phyloP scores from a whole-genome alignment of 2,888 invertebrate species.

The Ormyrus labotus region DNA sequence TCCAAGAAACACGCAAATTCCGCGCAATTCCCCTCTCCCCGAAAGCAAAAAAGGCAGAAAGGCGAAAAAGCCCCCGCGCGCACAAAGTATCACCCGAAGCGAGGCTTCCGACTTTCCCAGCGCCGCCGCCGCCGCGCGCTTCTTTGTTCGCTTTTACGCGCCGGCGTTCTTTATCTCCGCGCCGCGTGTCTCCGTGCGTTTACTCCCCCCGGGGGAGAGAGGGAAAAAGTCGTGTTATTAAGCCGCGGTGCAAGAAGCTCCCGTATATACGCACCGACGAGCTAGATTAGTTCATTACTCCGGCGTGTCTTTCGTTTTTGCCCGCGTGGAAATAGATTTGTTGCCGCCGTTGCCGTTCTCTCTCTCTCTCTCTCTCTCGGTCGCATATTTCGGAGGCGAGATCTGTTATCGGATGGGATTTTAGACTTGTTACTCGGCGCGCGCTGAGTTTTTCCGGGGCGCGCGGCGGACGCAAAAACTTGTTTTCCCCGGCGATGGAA shows the following conservation, averaged over 20 bases:
- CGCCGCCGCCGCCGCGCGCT: not conserved
- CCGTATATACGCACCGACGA: slow-evolving; percentile 41
- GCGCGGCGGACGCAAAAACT: not conserved
- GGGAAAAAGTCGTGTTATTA: slow-evolving; percentile 73
- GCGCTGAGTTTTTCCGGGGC: not conserved
- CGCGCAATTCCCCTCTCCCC: no score
- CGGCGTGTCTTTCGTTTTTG: slow-evolving; percentile 72
- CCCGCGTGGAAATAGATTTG: slow-evolving; percentile 72
- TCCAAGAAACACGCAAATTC: no score
- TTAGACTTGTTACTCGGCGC: not conserved
- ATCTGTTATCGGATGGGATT: slow-evolving; percentile 6
- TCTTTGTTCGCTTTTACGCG: slow-evolving; percentile 33
- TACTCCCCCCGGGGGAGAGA: slow-evolving; percentile 48
- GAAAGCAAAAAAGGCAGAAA: no score
- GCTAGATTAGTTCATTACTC: slow-evolving; percentile 74
- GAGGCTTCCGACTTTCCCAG: not conserved
- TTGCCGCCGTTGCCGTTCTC: slow-evolving; percentile 58
- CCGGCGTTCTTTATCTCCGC: slow-evolving; percentile 26
- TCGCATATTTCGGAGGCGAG: not conserved
- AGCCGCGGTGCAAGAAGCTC: slow-evolving; percentile 65
- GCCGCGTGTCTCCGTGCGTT: slow-evolving; percentile 57
- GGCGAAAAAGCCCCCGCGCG: not conserved
- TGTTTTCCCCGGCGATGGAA: not conserved
- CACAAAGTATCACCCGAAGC: not conserved
- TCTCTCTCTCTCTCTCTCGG: not conserved